Evolutionary conservation across 2,113 vertebrate species (phyloP), one percentile per base, ranked within the genome.

Genomic region (Rhinolophus sinicus): DNA sequence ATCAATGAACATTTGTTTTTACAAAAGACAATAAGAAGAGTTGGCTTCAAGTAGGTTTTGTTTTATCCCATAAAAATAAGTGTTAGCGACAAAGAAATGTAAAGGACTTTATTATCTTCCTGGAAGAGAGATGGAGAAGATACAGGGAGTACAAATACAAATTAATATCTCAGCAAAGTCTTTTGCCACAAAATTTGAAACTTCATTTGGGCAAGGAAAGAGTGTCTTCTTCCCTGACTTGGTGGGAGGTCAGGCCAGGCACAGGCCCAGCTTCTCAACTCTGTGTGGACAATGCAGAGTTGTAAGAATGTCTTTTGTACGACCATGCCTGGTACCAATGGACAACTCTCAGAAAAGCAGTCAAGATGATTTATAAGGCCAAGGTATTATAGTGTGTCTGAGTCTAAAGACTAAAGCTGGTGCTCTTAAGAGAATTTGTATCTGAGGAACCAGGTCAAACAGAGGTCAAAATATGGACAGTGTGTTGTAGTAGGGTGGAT

Each of bases 401-500:
- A 92, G 21, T 62, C 13, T 67, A 44, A 80, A 47, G 9, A 30
- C 40, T 88, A 88, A 50, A 38, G 22, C 11, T 14, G 65, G 28
- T 33, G 13, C 11, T 88, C 44, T 44, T 62, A 76, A 35, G n/a
- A 87, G 28, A 73, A 72, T 14, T 26, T 35, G 9, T 26, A 73
- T 22, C 40, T 56, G 52, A 72, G 16, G 11, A 89, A 24, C 0
- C 8, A 65, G 28, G 21, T 81, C 33, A 81, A 76, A 73, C 13
- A 54, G 2, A 70, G 47, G 21, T 52, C 24, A 76, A 12, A 54
- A 52, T 65, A 50, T 15, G 10, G 13, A 67, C 9, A 65, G 22
- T 6, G 38, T 22, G 7, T 8, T 16, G 2, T n/a, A 56, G 1
- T 26, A 56, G 35, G 0, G 1, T 58, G 19, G 22, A 33, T 24